phyloP scores from a whole-genome alignment of 2,113 vertebrate species.

The Haemorhous mexicanus region DNA sequence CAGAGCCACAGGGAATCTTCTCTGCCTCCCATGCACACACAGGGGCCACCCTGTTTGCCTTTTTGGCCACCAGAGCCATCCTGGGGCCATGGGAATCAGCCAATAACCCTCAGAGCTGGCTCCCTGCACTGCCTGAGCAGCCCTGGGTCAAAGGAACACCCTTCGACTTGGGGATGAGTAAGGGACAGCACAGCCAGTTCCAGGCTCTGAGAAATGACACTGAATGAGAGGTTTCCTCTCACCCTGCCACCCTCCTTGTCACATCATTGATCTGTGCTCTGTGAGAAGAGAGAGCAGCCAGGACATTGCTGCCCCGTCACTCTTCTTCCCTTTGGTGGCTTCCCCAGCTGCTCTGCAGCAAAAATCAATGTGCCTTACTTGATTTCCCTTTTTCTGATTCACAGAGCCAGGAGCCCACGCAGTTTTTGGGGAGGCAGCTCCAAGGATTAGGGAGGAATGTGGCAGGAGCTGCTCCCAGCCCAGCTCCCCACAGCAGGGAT shows the following conservation, averaged over 20 bases:
- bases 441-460: rapidly evolving
- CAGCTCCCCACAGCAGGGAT: background rate
- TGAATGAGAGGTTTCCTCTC: background rate
- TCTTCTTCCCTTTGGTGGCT: background rate
- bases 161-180: rapidly evolving
- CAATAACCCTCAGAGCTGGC: rapidly evolving
- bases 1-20: background rate
- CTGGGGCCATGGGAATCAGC: background rate
- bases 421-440: background rate
- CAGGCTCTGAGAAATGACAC: background rate
- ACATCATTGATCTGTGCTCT: background rate
- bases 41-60: no score
- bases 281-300: background rate
- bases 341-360: background rate
- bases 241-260: rapidly evolving
- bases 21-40: background rate
- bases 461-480: background rate
- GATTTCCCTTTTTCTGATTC: background rate
- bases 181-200: background rate
- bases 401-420: background rate
- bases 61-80: background rate
- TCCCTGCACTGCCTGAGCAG: background rate
- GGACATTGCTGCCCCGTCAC: background rate
- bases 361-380: background rate
- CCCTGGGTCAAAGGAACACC: background rate